Evolutionary conservation across 1,140 invertebrate species (phyloP).

Genomic region (Polypedilum vanderplanki): DNA sequence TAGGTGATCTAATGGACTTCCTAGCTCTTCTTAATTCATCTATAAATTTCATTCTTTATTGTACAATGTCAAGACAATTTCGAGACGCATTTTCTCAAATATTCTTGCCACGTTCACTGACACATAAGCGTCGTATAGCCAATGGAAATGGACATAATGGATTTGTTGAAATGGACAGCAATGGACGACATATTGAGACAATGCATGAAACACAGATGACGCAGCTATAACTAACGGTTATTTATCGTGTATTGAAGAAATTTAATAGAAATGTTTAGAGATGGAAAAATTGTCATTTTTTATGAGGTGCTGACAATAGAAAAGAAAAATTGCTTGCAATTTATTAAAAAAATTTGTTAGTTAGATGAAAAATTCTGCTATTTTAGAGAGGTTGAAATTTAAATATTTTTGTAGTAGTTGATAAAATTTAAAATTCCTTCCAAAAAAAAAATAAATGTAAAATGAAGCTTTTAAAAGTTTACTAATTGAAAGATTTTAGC

Average conservation of each 20-base stretch:
- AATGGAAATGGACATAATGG: slow-evolving; percentile 5
- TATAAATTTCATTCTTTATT: slow-evolving; percentile 97
- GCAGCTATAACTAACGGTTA: slow-evolving; percentile 14
- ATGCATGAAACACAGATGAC: slow-evolving; percentile 6
- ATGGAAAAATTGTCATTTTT: neutral
- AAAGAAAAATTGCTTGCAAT: too few species aligned
- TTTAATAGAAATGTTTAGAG: neutral
- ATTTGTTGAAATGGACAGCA: neutral
- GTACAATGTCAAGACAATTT: slow-evolving; percentile 95
- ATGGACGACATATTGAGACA: slow-evolving; percentile 14
- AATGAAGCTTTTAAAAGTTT: too few species aligned
- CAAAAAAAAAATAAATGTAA: too few species aligned
- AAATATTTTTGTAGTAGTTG: too few species aligned
- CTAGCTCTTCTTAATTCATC: slow-evolving; percentile 92
- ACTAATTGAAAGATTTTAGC: too few species aligned
- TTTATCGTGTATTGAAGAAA: neutral
- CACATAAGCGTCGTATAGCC: slow-evolving; percentile 32
- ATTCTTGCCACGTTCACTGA: slow-evolving; percentile 51
- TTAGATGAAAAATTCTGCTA: too few species aligned
- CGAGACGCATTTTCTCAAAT: slow-evolving; percentile 73
- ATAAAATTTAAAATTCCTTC: too few species aligned
- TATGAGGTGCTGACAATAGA: too few species aligned
- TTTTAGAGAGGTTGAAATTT: too few species aligned
- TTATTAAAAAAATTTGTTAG: too few species aligned
- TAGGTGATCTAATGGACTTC: slow-evolving; percentile 80